Evolutionary conservation across 2,113 vertebrate genomes (phyloP), one percentile per base, ranked within the genome.

Genomic region (Tragelaphus strepsiceros): DNA sequence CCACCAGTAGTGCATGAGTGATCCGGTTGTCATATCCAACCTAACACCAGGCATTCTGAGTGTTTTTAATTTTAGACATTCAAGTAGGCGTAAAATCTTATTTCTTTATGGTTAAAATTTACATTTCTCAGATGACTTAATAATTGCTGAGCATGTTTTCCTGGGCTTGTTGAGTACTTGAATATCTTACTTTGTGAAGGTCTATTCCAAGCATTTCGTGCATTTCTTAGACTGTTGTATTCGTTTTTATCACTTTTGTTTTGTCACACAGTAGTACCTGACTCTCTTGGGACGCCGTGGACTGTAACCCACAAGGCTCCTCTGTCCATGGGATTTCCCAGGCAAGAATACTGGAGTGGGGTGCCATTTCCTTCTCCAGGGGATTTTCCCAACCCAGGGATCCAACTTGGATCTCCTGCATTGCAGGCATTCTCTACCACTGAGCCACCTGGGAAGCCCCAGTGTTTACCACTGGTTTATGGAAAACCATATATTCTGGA

Each of bases 1-100:
- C 81, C 11, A 1, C 80, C 49, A 24, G 24, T 16, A 2, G 0
- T 15, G 3, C 1, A 1, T 10, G 24, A 14, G 81, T 26, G 81
- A 67, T 2, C 46, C 3, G 2, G n/a, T 1, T 7, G 15, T 74
- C 16, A 30, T 28, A 7, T 2, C 24, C 43, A 4, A 10, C 32
- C 13, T 16, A 17, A 9, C 28, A 21, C 7, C 10, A 15, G 30
- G 14, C 17, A 0, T 39, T 51, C 59, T 26, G 32, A 8, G 10
- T 30, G 15, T 24, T 83, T 49, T 19, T 26, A 58, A 74, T 6
- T 54, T 19, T 11, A 81, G 62, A 56, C 80, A 5, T 32, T 46
- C 16, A 11, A 58, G 61, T 11, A 49, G 81, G 15, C 14, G 3
- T 35, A 49, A 61, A 28, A 14, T 46, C 2, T 1, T 11, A 49